Evolutionary conservation across 2,888 invertebrate genomes (phyloP).

Genomic region (Eilema sororculum): DNA sequence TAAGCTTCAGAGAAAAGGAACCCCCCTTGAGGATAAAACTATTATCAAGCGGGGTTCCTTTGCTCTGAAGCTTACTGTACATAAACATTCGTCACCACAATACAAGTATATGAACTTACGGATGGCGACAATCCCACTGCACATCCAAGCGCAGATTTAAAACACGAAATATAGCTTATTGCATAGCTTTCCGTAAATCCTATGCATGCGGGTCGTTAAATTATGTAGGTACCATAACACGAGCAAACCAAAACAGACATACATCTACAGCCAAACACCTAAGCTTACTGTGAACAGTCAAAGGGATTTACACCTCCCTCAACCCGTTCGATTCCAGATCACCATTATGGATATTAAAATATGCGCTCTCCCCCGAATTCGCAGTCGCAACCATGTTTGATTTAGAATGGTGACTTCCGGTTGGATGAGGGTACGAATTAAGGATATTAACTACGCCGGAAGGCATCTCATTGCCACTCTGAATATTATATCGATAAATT

Average conservation of each 20-base stretch:
- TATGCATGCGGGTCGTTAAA: background rate
- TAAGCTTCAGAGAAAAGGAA: too few relatives aligned
- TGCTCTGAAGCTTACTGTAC: too few relatives aligned
- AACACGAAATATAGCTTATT: background rate
- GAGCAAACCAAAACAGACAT: conserved; percentile 4
- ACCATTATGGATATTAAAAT: conserved; percentile 74
- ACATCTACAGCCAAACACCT: conserved; percentile 9
- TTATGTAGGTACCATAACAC: background rate
- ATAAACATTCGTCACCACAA: background rate
- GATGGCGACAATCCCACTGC: background rate
- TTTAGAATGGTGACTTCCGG: conserved; percentile 84
- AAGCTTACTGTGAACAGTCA: conserved; percentile 24
- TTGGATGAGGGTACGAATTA: conserved; percentile 72
- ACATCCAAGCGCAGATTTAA: background rate
- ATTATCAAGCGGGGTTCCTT: too few relatives aligned
- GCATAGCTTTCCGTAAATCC: background rate
- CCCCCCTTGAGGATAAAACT: too few relatives aligned
- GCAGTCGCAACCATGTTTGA: conserved; percentile 78
- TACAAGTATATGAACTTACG: background rate
- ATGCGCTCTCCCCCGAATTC: conserved; percentile 69
- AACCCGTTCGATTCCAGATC: conserved; percentile 42
- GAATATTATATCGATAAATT: conserved; percentile 78
- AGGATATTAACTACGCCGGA: conserved; percentile 70
- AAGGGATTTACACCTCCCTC: conserved; percentile 25
- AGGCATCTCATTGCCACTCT: conserved; percentile 67